A percentile compares a stretch with the other conserved stretches of the same genome.
Conservation (phyloP, 2,113 vertebrate genomes). For the Pygoscelis antarcticus region DNA sequence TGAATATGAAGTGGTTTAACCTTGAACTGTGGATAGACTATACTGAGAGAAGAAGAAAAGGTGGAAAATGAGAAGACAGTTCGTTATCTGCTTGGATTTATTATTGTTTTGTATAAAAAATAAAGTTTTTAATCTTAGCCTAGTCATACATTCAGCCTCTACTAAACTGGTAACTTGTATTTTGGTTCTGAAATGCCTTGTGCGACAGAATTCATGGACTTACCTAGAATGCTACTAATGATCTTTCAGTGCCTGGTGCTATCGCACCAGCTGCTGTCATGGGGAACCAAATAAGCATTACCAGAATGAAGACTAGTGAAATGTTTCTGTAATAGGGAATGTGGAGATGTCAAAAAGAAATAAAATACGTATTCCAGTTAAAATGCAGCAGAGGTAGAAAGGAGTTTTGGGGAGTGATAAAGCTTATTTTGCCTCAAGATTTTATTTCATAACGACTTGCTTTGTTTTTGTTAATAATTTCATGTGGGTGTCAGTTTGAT, state of each 20-base stretch:
- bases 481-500: neutral
- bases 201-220: neutral
- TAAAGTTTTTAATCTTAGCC: conserved; percentile 63
- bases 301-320: neutral
- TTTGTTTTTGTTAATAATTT: neutral
- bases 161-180: neutral
- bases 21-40: conserved; percentile 60
- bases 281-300: neutral
- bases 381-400: neutral
- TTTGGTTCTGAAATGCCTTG: neutral
- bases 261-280: neutral
- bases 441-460: neutral
- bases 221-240: neutral
- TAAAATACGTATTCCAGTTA: neutral
- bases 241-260: neutral
- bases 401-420: neutral
- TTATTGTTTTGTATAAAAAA: conserved; percentile 71
- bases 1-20: conserved; percentile 20
- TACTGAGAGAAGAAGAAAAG: conserved; percentile 1
- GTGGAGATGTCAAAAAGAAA: neutral
- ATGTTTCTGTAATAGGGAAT: neutral
- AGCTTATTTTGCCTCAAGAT: neutral
- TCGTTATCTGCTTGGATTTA: conserved; percentile 48
- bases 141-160: neutral
- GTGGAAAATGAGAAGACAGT: conserved; percentile 21